Evolutionary conservation across 2,888 invertebrate species (phyloP).

Genomic region (Agonopterix arenella): DNA sequence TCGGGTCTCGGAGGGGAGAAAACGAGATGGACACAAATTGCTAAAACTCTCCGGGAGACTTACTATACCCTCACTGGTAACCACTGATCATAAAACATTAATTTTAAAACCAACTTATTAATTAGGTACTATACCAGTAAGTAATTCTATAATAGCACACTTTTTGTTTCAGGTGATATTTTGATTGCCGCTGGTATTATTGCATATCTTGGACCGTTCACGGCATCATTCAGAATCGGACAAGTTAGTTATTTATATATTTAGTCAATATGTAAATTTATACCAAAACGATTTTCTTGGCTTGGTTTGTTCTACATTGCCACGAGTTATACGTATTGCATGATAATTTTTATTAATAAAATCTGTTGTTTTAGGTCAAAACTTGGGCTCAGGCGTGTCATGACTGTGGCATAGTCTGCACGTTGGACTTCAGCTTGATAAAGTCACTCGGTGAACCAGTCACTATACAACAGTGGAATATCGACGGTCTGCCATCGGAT

Average conservation of each 20-base stretch:
- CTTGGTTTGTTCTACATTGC: too few species aligned
- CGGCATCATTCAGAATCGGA: conserved; percentile 80
- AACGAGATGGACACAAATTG: conserved; percentile 89
- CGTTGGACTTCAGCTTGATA: conserved; percentile 85
- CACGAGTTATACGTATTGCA: too few species aligned
- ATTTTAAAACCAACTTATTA: too few species aligned
- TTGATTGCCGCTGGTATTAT: conserved; percentile 92
- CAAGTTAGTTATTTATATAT: conserved; percentile 28
- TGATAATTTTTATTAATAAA: too few species aligned
- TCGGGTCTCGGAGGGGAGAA: conserved; percentile 95
- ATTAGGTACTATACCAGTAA: too few species aligned
- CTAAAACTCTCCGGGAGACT: conserved; percentile 80
- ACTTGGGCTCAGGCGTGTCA: conserved; percentile 84
- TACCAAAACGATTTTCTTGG: too few species aligned
- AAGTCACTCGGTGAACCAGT: conserved; percentile 91
- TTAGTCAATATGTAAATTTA: too few species aligned
- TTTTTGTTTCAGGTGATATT: conserved; percentile 84
- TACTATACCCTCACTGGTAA: conserved; percentile 84
- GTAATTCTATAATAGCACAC: too few species aligned
- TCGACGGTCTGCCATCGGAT: conserved; percentile 92
- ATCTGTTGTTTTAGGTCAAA: too few species aligned
- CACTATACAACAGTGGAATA: conserved; percentile 93
- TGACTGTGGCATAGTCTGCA: conserved; percentile 84
- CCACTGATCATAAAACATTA: too few species aligned
- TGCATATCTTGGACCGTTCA: conserved; percentile 94